Evolutionary conservation across 2,888 invertebrate species (phyloP).

Genomic region (Strigamia maritima): DNA sequence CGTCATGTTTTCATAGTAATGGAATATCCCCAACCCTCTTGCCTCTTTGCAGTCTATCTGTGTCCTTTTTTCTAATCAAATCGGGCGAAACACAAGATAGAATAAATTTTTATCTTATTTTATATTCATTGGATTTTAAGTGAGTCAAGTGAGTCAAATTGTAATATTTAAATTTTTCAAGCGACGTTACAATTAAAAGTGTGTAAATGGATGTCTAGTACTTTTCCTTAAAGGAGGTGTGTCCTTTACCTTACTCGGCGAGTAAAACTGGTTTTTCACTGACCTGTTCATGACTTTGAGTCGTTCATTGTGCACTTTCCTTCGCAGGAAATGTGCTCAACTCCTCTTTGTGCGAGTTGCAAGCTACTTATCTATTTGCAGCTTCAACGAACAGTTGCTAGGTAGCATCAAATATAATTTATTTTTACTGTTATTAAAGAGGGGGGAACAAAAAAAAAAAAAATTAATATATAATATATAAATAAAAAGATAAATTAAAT

Average conservation of each 20-base stretch:
- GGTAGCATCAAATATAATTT: neutral
- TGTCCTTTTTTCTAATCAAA: too few species aligned
- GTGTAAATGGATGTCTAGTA: neutral
- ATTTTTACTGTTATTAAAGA: too few species aligned
- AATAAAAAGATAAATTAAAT: neutral
- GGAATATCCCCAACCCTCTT: neutral
- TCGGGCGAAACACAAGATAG: neutral
- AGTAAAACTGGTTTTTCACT: conserved; percentile 10
- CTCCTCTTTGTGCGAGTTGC: conserved; percentile 6
- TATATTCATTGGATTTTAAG: conserved; percentile 13
- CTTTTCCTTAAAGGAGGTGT: neutral
- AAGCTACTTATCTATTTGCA: conserved; percentile 2
- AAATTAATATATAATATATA: too few species aligned
- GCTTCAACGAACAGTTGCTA: neutral
- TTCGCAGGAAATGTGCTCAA: conserved; percentile 23
- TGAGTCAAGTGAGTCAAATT: neutral
- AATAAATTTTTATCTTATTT: neutral
- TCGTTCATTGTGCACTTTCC: conserved; percentile 19
- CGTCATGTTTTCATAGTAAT: neutral
- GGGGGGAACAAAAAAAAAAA: too few species aligned
- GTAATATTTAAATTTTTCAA: neutral
- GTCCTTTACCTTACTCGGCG: neutral
- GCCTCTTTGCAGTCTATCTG: too few species aligned
- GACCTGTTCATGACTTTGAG: conserved; percentile 14
- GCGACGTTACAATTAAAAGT: neutral